Evolutionary conservation across 2,113 vertebrate genomes (phyloP).

Genomic region (Bombycilla garrulus): DNA sequence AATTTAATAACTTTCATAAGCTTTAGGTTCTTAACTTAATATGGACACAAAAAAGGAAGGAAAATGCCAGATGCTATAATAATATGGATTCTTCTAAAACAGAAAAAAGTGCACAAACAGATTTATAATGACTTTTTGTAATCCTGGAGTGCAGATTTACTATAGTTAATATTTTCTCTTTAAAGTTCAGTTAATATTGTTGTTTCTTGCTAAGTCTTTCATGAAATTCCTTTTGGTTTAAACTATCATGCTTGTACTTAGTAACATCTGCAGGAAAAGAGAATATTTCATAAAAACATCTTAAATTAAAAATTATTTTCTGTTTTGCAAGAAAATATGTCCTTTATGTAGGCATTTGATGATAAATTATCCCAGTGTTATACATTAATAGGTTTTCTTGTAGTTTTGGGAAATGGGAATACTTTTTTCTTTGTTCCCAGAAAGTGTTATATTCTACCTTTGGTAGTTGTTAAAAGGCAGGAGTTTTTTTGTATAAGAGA

Average conservation of each 20-base stretch:
- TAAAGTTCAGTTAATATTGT: constrained; percentile 50
- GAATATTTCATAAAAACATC: not conserved
- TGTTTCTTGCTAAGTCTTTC: not conserved
- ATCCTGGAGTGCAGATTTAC: constrained; percentile 2
- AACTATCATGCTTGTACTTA: not conserved
- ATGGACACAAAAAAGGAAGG: not conserved
- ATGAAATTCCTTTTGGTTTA: not conserved
- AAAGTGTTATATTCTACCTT: not conserved
- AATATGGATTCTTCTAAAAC: not conserved
- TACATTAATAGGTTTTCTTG: not conserved
- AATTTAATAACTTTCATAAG: constrained; percentile 41
- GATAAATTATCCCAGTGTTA: not conserved
- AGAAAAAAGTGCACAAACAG: constrained; percentile 16
- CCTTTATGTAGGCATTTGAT: not conserved
- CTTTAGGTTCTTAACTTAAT: constrained; percentile 26
- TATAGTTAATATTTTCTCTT: constrained; percentile 42
- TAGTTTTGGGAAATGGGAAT: not conserved
- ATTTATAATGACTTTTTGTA: constrained; percentile 43
- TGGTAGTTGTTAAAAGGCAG: not conserved
- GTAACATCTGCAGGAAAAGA: not conserved
- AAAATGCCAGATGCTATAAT: constrained; percentile 12
- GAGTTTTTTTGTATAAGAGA: not conserved
- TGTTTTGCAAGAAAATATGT: not conserved
- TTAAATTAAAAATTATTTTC: not conserved
- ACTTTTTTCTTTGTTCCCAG: fast-evolving